A percentile compares a stretch with the other conserved stretches of the same genome.
Evolutionary conservation across 2,888 invertebrate genomes (phyloP).

Genomic region (Sussaba pulchella): DNA sequence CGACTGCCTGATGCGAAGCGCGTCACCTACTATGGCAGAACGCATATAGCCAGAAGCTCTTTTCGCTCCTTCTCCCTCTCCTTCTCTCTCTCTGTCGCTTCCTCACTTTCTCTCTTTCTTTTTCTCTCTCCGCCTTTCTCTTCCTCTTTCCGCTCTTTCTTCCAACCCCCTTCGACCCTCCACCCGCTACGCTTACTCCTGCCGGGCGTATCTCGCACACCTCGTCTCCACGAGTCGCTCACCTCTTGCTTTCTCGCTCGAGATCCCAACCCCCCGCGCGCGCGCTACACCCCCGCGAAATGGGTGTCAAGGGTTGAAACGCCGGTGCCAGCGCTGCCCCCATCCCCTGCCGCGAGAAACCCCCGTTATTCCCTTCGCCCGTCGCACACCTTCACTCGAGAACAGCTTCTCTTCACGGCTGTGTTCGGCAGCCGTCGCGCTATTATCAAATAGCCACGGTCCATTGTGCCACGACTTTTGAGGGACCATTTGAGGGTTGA

Average conservation of each 20-base stretch:
- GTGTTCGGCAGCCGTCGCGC: neutral
- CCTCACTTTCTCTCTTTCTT: constrained; percentile 38
- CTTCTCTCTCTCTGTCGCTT: too few relatives aligned
- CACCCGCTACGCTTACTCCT: constrained; percentile 44
- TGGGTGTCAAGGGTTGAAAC: constrained; percentile 67
- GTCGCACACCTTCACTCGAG: too few relatives aligned
- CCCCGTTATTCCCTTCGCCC: too few relatives aligned
- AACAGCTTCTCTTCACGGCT: neutral
- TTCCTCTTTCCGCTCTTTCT: constrained; percentile 1
- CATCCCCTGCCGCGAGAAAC: too few relatives aligned
- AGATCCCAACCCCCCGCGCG: too few relatives aligned
- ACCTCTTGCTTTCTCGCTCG: constrained; percentile 16
- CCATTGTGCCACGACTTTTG: too few relatives aligned
- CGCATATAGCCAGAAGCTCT: constrained; percentile 35
- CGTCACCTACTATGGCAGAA: constrained; percentile 30
- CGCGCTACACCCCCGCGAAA: constrained; percentile 42
- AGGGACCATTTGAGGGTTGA: too few relatives aligned
- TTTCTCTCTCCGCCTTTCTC: constrained; percentile 11
- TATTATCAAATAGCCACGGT: neutral
- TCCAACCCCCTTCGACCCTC: constrained; percentile 9
- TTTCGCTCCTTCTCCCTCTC: too few relatives aligned
- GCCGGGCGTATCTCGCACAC: constrained; percentile 45
- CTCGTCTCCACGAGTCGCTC: constrained; percentile 33
- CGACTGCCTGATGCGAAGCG: constrained; percentile 36
- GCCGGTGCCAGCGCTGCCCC: constrained; percentile 52